Conservation (phyloP, 53 echinoderm and acorn worm genomes). For the Echinarachnius parma region DNA sequence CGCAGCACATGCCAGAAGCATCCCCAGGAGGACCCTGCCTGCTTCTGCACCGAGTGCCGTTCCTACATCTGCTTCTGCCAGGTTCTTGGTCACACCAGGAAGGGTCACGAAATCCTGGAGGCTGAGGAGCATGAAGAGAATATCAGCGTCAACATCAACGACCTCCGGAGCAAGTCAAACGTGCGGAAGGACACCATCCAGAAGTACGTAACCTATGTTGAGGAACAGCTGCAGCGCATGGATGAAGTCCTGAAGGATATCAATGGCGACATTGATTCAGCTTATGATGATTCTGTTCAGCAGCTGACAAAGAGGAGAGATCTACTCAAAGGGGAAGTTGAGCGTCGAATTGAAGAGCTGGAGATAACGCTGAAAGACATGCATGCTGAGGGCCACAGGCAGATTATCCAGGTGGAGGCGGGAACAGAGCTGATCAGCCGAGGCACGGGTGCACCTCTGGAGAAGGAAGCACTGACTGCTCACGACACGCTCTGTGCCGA, state of each 20-base stretch:
- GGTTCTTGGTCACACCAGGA: slow-evolving; percentile 18
- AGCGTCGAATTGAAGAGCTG: slow-evolving; percentile 18
- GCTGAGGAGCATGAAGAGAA: slow-evolving; percentile 18
- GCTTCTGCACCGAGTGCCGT: slow-evolving; percentile 31
- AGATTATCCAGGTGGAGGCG: slow-evolving; percentile 23
- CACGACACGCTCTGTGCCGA: slow-evolving; percentile 36
- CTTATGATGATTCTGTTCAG: slow-evolving; percentile 15
- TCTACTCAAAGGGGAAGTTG: slow-evolving; percentile 8
- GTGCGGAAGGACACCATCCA: slow-evolving; percentile 14
- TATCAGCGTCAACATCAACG: slow-evolving; percentile 12
- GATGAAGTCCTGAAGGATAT: slow-evolving; percentile 11
- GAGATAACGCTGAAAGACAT: slow-evolving; percentile 23
- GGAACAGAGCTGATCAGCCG: slow-evolving; percentile 17
- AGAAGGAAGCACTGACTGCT: slow-evolving; percentile 31
- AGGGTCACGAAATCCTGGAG: slow-evolving; percentile 11
- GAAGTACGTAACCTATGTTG: slow-evolving; percentile 18
- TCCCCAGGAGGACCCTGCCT: slow-evolving; percentile 1
- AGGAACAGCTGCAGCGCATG: slow-evolving; percentile 26
- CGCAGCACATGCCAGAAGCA: slow-evolving; percentile 25
- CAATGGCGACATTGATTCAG: slow-evolving; percentile 16
- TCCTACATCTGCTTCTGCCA: slow-evolving; percentile 20
- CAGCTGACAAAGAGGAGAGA: slow-evolving; percentile 23
- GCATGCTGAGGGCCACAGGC: slow-evolving; percentile 11
- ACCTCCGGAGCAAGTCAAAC: background rate
- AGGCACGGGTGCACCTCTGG: slow-evolving; percentile 14